Conservation (phyloP, 1,140 invertebrate genomes). For the Liolophura sinensis region DNA sequence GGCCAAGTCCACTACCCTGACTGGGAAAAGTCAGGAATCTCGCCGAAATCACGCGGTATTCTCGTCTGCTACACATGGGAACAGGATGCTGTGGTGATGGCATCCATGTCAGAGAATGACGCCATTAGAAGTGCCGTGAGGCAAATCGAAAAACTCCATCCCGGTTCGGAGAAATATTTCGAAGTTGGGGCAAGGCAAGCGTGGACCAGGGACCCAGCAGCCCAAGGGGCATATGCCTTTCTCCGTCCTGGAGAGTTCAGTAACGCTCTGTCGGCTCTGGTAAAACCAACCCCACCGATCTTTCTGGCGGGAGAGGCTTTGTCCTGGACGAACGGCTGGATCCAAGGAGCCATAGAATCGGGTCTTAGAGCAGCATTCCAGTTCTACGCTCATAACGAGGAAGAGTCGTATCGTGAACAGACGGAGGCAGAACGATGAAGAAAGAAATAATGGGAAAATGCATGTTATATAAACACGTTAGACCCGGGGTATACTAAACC, state of each 20-base stretch:
- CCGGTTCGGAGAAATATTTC: constrained; percentile 20
- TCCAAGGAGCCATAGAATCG: constrained; percentile 16
- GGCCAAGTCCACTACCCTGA: constrained; percentile 23
- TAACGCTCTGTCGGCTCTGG: background rate
- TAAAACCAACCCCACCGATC: constrained; percentile 10
- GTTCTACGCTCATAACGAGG: constrained; percentile 10
- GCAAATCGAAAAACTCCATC: constrained; percentile 24
- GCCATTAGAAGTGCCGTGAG: constrained; percentile 19
- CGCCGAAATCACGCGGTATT: constrained; percentile 14
- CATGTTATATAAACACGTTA: too few species aligned
- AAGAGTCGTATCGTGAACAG: too few species aligned
- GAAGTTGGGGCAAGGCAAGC: constrained; percentile 22
- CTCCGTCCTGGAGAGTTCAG: constrained; percentile 17
- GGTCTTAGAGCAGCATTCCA: constrained; percentile 15
- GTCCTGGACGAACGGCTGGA: constrained; percentile 19
- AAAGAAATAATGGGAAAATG: too few species aligned
- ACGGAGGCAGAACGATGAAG: too few species aligned
- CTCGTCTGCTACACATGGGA: constrained; percentile 19
- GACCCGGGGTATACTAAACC: too few species aligned
- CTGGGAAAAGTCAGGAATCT: constrained; percentile 3
- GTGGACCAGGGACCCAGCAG: constrained; percentile 19
- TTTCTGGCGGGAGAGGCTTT: constrained; percentile 15
- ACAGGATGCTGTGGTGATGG: constrained; percentile 17
- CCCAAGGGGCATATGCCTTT: constrained; percentile 14
- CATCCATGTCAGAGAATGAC: constrained; percentile 10